Evolutionary conservation across 2,888 invertebrate species (phyloP).

Genomic region (Drymonia ruficornis): DNA sequence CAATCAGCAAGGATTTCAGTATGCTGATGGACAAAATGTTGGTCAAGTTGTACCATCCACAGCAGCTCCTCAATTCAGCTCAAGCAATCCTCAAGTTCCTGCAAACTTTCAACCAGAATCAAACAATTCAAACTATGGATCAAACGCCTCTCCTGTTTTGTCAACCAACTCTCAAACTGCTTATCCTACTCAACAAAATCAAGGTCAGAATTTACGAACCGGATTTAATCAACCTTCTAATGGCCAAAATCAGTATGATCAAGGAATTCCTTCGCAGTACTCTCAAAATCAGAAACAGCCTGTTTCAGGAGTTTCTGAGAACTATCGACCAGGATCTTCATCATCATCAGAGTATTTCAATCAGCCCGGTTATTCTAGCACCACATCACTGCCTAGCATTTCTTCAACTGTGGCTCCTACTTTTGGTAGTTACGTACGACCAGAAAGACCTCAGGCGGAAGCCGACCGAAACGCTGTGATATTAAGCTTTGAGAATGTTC

Average conservation of each 20-base stretch:
- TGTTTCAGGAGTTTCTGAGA: background rate
- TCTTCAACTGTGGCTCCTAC: constrained; percentile 5
- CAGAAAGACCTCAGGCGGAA: constrained; percentile 55
- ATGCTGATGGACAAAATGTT: constrained; percentile 7
- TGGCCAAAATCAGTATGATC: background rate
- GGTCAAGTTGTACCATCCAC: constrained; percentile 6
- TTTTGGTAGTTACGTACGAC: constrained; percentile 11
- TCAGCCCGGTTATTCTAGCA: constrained; percentile 2
- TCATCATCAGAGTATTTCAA: constrained; percentile 6
- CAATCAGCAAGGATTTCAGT: constrained; percentile 9
- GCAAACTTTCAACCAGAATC: background rate
- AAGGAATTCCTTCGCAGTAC: background rate
- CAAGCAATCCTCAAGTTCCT: background rate
- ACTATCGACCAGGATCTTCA: constrained; percentile 7
- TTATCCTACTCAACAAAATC: background rate
- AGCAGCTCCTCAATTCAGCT: too few relatives aligned
- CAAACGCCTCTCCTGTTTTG: background rate
- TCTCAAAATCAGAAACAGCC: background rate
- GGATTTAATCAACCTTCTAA: background rate
- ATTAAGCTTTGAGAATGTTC: constrained; percentile 56
- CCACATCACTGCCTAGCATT: constrained; percentile 7
- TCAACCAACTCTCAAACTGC: constrained; percentile 1
- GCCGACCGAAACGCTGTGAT: constrained; percentile 61
- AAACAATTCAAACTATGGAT: background rate
- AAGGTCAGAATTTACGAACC: background rate